Base-by-base conservation (phyloP, 2,888 invertebrate genomes). In the Drosophila pseudotakahashii region DNA sequence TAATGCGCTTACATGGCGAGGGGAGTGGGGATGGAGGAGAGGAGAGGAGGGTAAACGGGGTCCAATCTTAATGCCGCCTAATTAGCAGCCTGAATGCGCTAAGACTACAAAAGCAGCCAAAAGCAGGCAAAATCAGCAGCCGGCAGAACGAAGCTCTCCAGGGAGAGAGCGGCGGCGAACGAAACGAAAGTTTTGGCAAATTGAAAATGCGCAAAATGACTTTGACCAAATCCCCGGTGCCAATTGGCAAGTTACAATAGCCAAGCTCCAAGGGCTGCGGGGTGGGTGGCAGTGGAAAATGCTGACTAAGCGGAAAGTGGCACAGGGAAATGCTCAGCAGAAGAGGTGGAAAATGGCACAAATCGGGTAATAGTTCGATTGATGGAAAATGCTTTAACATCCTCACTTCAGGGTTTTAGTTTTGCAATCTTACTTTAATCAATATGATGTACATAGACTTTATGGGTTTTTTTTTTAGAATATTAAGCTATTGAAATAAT, bases 51-150 rank as follows among this genome's bases (percentile, higher is more conserved):
- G 0, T n/a, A 1, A 52, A 26, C 26, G 30, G 13, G 45, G 44
- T 30, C 44, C 47, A 71, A 82, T 86, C 78, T 86, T 85, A 88
- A 82, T 83, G 81, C 81, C 54, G 84, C 76, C 82, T 82, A 82
- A 82, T 82, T 82, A 82, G 88, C 83, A 82, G 82, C 88, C 76
- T 80, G 83, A 82, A 86, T 82, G 82, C 87, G 86, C 86, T 88
- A 82, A 82, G 88, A 82, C 88, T 88, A 82, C 87, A 82, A 82
- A 86, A 79, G 78, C 78, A 73, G 71, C 73, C 87, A 88, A 82
- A 85, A 79, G 78, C 78, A 73, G 71, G 73, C 50, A 69, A 48
- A 53, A 53, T 48, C 53, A 70, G 69, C 55, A 53, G 57, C 14
- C 34, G 57, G 26, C 53, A 64, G 64, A 53, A 45, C 42, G 75